phyloP scores from a whole-genome alignment of 2,888 invertebrate species.

The Amblyjoppa fuscipennis region DNA sequence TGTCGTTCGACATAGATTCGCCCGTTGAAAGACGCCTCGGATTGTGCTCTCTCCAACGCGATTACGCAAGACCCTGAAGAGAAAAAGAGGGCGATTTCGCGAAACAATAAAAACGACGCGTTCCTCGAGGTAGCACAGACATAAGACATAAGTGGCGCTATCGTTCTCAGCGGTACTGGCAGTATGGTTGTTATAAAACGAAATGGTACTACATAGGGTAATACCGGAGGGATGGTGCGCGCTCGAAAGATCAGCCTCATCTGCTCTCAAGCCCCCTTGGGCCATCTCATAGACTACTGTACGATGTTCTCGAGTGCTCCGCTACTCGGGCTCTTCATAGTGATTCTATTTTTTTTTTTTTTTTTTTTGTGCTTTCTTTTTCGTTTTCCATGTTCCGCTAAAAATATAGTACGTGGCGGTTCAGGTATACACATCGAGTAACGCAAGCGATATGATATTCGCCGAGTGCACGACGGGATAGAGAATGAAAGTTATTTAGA shows the following conservation, averaged over 20 bases:
- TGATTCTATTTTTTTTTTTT: slow-evolving; percentile 29
- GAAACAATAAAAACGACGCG: slow-evolving; percentile 25
- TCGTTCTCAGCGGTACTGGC: not conserved
- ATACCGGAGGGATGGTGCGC: slow-evolving; percentile 46
- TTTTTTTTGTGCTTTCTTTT: not conserved
- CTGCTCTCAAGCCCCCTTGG: slow-evolving; percentile 46
- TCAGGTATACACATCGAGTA: slow-evolving; percentile 34
- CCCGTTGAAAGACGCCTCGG: slow-evolving; percentile 13
- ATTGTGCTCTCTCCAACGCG: slow-evolving; percentile 2
- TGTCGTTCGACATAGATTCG: slow-evolving; percentile 18
- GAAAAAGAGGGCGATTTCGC: slow-evolving; percentile 2
- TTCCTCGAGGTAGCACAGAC: not conserved
- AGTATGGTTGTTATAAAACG: slow-evolving; percentile 21
- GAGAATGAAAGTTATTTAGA: slow-evolving; percentile 50
- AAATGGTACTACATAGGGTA: slow-evolving; percentile 36
- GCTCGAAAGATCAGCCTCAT: slow-evolving; percentile 52
- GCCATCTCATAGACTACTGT: slow-evolving; percentile 31
- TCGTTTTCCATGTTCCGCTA: slow-evolving; percentile 27
- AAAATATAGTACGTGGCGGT: slow-evolving; percentile 28
- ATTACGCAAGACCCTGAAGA: not conserved
- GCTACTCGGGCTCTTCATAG: slow-evolving; percentile 23
- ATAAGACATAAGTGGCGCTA: not conserved
- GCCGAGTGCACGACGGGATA: slow-evolving; percentile 53
- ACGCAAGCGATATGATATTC: slow-evolving; percentile 37
- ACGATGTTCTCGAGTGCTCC: slow-evolving; percentile 51